A percentile compares a stretch with the other conserved stretches of the same genome.
These are phyloP conservation scores for Podocnemis expansa DNA, from an alignment of 2,113 vertebrate species.

Conservation along the genomic window DNA sequence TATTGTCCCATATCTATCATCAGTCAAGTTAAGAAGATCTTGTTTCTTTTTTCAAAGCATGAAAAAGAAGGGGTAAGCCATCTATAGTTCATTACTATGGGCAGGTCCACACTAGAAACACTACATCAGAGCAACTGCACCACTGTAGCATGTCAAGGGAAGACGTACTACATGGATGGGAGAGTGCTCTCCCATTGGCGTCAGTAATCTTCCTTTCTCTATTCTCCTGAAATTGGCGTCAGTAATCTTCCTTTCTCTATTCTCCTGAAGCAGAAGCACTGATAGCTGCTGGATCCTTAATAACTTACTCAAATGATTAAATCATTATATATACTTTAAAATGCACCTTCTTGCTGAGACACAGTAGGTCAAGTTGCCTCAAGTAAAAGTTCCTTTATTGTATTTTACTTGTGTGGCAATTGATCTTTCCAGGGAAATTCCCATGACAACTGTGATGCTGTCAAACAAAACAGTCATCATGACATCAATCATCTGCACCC, in stretches of 20 bases:
- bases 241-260: neutral
- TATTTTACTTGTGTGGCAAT: conserved; percentile 36
- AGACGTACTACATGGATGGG: too few relatives aligned
- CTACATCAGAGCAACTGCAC: too few relatives aligned
- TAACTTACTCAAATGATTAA: conserved; percentile 12
- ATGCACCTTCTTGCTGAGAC: neutral
- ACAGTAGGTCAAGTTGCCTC: neutral
- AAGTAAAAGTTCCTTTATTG: conserved; percentile 36
- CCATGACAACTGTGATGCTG: conserved; percentile 5
- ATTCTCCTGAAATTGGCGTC: neutral
- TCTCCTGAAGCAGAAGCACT: neutral
- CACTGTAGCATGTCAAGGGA: too few relatives aligned
- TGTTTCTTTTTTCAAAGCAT: neutral
- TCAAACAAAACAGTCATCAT: conserved; percentile 54
- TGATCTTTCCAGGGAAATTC: neutral
- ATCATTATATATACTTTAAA: conserved; percentile 11
- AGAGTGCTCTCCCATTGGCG: too few relatives aligned
- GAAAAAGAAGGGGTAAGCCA: conserved; percentile 6
- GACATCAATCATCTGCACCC: conserved; percentile 28
- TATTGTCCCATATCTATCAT: neutral
- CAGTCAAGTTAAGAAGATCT: conserved; percentile 17
- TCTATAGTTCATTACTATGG: conserved; percentile 15
- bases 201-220: neutral
- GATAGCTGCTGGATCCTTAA: conserved; percentile 8
- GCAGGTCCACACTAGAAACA: too few relatives aligned